Evolutionary conservation across 2,113 vertebrate genomes (phyloP), one percentile per base, ranked within the genome.

Genomic region (Noturus placidus): DNA sequence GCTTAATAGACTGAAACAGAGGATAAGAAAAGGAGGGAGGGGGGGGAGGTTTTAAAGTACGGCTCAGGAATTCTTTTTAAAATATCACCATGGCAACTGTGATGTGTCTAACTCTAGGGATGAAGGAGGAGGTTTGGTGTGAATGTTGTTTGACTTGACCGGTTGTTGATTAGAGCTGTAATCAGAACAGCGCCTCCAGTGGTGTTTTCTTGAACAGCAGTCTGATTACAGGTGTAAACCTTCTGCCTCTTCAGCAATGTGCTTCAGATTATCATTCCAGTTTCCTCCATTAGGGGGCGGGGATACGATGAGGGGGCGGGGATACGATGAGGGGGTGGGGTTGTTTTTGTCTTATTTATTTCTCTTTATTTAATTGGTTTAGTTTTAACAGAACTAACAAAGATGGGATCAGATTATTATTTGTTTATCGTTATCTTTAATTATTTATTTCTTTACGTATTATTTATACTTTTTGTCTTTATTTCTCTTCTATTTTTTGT

Each of bases 21-120:
- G 19, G 3, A 46, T 50, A 3, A 46, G 42, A n/a, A n/a, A n/a
- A n/a, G n/a, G n/a, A 4, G 42, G 42, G 42, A 4, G 38, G 2
- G 27, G 20, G 35, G 19, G 3, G 3, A 78, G 46, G 76, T 78
- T 79, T 79, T 30, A 54, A 79, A 79, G 27, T 79, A 54, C 13
- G 42, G 38, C 22, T 76, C 72, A 50, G 72, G 72, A 50, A 76
- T 76, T 76, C 50, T 14, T 42, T 76, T 5, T 22, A 50, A 78
- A 79, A 20, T 15, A 33, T 79, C n/a, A n/a, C 50, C 50, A 79
- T 79, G 33, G 77, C 77, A 79, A 79, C 77, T 20, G 50, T 33
- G 50, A 79, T 79, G 56, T 54, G 6, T 76, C 38, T 50, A 13
- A 74, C 35, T 42, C 17, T 5, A 25, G 22, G 38, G 72, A 14